Evolutionary conservation across 1,140 invertebrate species (phyloP).

Genomic region (Chrysomallon squamiferum): DNA sequence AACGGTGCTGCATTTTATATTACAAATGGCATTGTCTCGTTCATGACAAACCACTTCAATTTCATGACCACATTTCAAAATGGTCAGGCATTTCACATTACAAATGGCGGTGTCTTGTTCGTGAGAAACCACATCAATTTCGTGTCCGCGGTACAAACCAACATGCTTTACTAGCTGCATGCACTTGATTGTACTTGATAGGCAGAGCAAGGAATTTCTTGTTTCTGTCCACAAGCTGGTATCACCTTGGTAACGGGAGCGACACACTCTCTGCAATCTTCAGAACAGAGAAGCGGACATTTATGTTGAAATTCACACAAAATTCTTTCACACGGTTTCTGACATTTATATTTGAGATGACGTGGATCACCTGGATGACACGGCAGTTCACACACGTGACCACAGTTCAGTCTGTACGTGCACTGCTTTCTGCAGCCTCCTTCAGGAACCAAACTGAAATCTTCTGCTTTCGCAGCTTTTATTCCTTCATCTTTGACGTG

Average conservation of each 20-base stretch:
- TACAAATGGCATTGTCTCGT: slow-evolving; percentile 23
- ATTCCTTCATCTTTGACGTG: slow-evolving; percentile 15
- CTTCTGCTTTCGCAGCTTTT: slow-evolving; percentile 30
- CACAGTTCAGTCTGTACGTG: slow-evolving; percentile 13
- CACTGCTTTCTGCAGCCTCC: slow-evolving; percentile 15
- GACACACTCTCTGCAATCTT: slow-evolving; percentile 74
- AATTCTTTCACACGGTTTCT: slow-evolving; percentile 42
- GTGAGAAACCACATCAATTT: slow-evolving; percentile 66
- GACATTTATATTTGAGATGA: slow-evolving; percentile 18
- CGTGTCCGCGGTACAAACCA: slow-evolving; percentile 70
- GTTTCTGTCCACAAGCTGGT: slow-evolving; percentile 68
- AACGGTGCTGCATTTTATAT: slow-evolving; percentile 20
- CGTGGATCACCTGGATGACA: slow-evolving; percentile 14
- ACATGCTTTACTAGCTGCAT: slow-evolving; percentile 23
- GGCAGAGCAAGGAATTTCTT: slow-evolving; percentile 11
- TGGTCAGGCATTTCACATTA: slow-evolving; percentile 63
- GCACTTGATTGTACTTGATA: slow-evolving; percentile 58
- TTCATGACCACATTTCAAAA: slow-evolving; percentile 55
- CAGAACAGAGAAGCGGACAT: slow-evolving; percentile 73
- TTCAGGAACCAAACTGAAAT: slow-evolving; percentile 57
- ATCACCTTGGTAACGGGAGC: slow-evolving; percentile 76
- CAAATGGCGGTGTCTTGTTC: slow-evolving; percentile 60
- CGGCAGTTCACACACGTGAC: slow-evolving; percentile 10
- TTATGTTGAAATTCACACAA: slow-evolving; percentile 68
- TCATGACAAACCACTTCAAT: slow-evolving; percentile 41